phyloP scores from a whole-genome alignment of 2,113 vertebrate genomes.

The Tretioscincus oriximinensis region DNA sequence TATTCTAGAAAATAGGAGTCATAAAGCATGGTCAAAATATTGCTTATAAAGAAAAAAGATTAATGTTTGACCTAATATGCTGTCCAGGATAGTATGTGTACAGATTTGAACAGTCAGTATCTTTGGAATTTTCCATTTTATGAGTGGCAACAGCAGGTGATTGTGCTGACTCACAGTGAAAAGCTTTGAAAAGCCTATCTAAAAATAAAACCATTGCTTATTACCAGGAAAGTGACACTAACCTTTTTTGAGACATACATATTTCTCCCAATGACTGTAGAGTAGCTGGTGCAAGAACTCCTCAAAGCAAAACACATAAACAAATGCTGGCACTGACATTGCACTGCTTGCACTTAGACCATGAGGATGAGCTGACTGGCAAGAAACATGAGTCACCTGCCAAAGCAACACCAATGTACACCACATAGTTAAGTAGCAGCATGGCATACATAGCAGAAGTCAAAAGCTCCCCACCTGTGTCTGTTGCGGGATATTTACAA shows the following conservation, averaged over 20 bases:
- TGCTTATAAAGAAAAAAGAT: neutral
- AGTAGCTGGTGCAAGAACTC: slow-evolving; percentile 42
- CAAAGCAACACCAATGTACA: slow-evolving; percentile 63
- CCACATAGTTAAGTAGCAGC: slow-evolving; percentile 64
- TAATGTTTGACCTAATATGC: neutral
- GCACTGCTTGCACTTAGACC: slow-evolving; percentile 63
- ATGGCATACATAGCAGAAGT: slow-evolving; percentile 76
- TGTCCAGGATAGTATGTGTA: neutral
- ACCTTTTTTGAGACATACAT: neutral
- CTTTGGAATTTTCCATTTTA: neutral
- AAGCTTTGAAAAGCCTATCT: neutral
- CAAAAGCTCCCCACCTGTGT: slow-evolving; percentile 91
- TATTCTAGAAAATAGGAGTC: no score
- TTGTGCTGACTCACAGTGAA: slow-evolving; percentile 19
- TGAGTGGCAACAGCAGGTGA: neutral
- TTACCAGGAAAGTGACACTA: neutral
- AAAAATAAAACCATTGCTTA: neutral
- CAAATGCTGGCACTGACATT: slow-evolving; percentile 54
- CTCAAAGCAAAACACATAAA: slow-evolving; percentile 61
- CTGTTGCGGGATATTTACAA: slow-evolving; percentile 99
- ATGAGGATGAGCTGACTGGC: slow-evolving; percentile 60
- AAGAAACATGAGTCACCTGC: slow-evolving; percentile 60
- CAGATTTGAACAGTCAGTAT: neutral
- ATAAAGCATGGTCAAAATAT: neutral
- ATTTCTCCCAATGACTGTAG: slow-evolving; percentile 35